Evolutionary conservation across 2,888 invertebrate genomes (phyloP).

Genomic region (Agrilus mali): DNA sequence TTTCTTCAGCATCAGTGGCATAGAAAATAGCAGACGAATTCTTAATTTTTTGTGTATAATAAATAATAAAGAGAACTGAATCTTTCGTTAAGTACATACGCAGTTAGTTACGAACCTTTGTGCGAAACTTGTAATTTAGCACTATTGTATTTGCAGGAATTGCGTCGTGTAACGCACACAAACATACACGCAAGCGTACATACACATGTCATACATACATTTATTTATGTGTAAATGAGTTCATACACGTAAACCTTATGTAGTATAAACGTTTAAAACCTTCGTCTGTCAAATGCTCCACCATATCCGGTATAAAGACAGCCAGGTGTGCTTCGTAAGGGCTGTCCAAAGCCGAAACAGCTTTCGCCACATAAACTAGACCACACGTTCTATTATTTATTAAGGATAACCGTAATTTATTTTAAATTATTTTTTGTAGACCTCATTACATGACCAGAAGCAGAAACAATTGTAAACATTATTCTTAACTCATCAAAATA

Average conservation of each 20-base stretch:
- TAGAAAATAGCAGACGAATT: slow-evolving; percentile 12
- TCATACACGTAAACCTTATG: not conserved
- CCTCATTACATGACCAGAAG: no score
- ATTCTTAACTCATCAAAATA: no score
- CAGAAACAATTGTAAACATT: no score
- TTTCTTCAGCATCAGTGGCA: not conserved
- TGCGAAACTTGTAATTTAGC: no score
- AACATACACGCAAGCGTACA: slow-evolving; percentile 6
- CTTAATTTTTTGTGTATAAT: not conserved
- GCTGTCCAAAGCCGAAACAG: slow-evolving; percentile 20
- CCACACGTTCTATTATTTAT: not conserved
- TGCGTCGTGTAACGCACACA: slow-evolving; percentile 14
- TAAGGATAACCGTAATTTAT: not conserved
- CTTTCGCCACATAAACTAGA: not conserved
- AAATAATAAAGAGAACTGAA: not conserved
- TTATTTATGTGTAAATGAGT: not conserved
- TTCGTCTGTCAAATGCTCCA: slow-evolving; percentile 25
- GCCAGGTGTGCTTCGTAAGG: slow-evolving; percentile 29
- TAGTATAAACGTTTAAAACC: slow-evolving; percentile 6
- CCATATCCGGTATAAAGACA: slow-evolving; percentile 28
- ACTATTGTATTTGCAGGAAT: no score
- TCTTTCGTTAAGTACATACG: no score
- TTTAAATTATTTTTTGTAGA: no score
- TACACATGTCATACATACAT: slow-evolving; percentile 1
- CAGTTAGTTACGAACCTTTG: no score